These are phyloP conservation scores for Leptinotarsa peninsularis DNA, from an alignment of 2,888 invertebrate genomes.

Conservation along the genomic window DNA sequence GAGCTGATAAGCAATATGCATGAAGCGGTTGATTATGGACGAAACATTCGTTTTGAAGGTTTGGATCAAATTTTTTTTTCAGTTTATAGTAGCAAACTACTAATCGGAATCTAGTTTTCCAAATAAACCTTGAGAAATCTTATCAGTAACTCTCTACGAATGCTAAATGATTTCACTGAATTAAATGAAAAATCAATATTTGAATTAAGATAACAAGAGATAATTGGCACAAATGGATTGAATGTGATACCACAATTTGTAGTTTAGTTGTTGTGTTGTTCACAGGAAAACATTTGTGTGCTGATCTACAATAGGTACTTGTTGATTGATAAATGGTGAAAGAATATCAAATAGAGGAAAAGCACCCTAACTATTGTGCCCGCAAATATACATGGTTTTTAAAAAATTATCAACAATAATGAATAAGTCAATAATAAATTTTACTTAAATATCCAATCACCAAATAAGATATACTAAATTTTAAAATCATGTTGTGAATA, in stretches of 20 bases:
- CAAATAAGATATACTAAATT: conserved; percentile 52
- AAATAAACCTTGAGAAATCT: neutral
- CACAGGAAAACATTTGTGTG: conserved; percentile 15
- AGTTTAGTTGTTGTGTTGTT: neutral
- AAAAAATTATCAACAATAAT: conserved; percentile 45
- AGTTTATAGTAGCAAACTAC: neutral
- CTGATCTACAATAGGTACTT: neutral
- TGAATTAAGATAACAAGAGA: neutral
- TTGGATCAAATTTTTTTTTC: neutral
- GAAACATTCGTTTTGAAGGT: conserved; percentile 15
- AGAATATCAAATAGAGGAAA: conserved; percentile 45
- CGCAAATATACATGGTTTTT: conserved; percentile 65
- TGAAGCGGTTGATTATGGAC: conserved; percentile 4
- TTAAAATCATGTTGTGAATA: conserved; percentile 48
- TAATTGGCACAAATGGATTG: neutral
- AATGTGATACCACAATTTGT: neutral
- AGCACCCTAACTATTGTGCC: conserved; percentile 56
- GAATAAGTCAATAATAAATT: conserved; percentile 47
- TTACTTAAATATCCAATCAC: conserved; percentile 52
- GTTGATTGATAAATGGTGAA: conserved; percentile 44
- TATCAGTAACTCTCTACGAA: neutral
- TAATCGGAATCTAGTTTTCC: too few relatives aligned
- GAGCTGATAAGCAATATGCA: conserved; percentile 15
- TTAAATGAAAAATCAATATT: conserved; percentile 4
- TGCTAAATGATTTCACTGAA: neutral